These are phyloP conservation scores for Apodemia duryi DNA, from an alignment of 2,888 invertebrate genomes.

Conservation along the genomic window DNA sequence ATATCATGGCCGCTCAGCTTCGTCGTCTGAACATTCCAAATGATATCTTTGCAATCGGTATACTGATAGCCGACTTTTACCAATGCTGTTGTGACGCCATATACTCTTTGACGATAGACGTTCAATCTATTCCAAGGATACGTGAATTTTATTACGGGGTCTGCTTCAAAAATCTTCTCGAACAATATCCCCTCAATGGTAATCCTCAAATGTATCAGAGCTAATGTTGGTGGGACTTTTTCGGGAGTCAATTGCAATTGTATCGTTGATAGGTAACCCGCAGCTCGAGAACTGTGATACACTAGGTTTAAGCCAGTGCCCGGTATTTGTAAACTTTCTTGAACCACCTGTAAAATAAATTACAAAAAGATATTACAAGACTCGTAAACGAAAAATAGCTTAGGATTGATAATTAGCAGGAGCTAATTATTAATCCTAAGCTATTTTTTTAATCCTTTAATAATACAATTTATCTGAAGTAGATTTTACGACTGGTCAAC, in stretches of 20 bases:
- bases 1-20: conserved; percentile 97
- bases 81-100: conserved; percentile 96
- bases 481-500: too few species aligned
- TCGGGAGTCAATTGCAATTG: conserved; percentile 94
- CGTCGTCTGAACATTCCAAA: conserved; percentile 98
- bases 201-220: conserved; percentile 94
- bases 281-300: conserved; percentile 96
- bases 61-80: conserved; percentile 98
- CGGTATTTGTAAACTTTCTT: conserved; percentile 96
- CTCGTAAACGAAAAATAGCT: too few species aligned
- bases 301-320: conserved; percentile 97
- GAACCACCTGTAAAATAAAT: conserved; percentile 84
- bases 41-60: conserved; percentile 92
- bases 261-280: conserved; percentile 95
- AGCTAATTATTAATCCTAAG: too few species aligned
- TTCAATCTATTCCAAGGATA: conserved; percentile 98
- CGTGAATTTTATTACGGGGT: conserved; percentile 97
- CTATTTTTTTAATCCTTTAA: too few species aligned
- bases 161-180: conserved; percentile 96
- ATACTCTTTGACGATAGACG: conserved; percentile 97
- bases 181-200: conserved; percentile 97
- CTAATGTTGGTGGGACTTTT: conserved; percentile 87
- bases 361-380: too few species aligned
- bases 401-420: too few species aligned
- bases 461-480: too few species aligned